Evolutionary conservation across 1,140 invertebrate species (phyloP).

Genomic region (Caenorhabditis remanei): DNA sequence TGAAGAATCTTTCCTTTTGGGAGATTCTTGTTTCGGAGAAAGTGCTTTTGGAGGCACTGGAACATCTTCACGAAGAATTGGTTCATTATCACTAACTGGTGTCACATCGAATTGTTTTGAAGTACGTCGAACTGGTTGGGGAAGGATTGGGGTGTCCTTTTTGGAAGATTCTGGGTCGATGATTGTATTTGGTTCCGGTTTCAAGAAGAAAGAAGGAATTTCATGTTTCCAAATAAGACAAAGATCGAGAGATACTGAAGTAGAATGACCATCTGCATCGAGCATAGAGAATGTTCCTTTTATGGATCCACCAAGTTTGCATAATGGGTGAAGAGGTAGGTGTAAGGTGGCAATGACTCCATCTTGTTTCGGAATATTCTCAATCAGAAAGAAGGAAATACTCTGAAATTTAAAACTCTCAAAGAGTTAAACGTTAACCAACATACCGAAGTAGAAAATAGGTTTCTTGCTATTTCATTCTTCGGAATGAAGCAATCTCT

Average conservation of each 20-base stretch:
- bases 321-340: conserved; percentile 51
- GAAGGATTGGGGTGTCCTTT: conserved; percentile 20
- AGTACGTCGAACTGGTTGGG: background rate
- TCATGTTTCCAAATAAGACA: conserved; percentile 45
- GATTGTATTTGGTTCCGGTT: background rate
- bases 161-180: background rate
- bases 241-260: conserved; percentile 6
- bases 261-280: background rate
- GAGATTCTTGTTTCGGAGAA: background rate
- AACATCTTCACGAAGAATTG: background rate
- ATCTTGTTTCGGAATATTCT: conserved; percentile 25
- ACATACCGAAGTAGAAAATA: conserved; percentile 4
- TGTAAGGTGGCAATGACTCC: conserved; percentile 54
- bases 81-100: background rate
- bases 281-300: conserved; percentile 58
- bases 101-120: conserved; percentile 23
- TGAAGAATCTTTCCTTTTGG: background rate
- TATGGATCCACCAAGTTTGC: conserved; percentile 21
- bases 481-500: conserved; percentile 26
- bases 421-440: background rate
- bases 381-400: conserved; percentile 60
- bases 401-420: background rate
- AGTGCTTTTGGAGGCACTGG: background rate
- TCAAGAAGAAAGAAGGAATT: conserved; percentile 20
- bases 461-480: conserved; percentile 16